These are phyloP conservation scores for Macquaria ambigua DNA, from an alignment of 2,113 vertebrate genomes.

Conservation along the genomic window DNA sequence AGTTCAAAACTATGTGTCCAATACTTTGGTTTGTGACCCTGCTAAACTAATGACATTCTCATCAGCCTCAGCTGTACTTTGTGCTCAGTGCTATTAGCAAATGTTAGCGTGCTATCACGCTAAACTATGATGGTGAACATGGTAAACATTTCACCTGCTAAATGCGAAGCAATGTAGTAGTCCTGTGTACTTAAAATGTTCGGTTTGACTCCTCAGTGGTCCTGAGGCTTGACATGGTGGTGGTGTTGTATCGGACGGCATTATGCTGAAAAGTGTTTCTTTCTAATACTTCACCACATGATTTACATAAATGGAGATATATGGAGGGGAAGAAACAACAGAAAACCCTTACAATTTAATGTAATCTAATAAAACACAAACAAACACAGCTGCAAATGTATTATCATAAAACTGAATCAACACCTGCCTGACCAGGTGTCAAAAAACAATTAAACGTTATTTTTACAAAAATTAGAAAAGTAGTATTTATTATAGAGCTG, in stretches of 20 bases:
- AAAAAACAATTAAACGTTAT: background rate
- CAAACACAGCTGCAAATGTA: background rate
- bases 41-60: no score
- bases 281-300: background rate
- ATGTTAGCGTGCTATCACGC: background rate
- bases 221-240: background rate
- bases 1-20: no score
- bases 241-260: background rate
- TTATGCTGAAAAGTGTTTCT: background rate
- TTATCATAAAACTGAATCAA: background rate
- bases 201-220: background rate
- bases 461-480: background rate
- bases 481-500: background rate
- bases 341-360: background rate
- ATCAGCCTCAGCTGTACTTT: background rate
- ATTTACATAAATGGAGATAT: background rate
- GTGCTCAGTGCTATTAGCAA: background rate
- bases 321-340: background rate
- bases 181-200: background rate
- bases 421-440: background rate
- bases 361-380: background rate
- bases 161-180: background rate
- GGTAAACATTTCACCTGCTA: background rate
- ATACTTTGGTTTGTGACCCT: no score
- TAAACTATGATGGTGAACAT: background rate